These are phyloP conservation scores for Achlya flavicornis DNA, from an alignment of 2,888 invertebrate species.

Conservation along the genomic window DNA sequence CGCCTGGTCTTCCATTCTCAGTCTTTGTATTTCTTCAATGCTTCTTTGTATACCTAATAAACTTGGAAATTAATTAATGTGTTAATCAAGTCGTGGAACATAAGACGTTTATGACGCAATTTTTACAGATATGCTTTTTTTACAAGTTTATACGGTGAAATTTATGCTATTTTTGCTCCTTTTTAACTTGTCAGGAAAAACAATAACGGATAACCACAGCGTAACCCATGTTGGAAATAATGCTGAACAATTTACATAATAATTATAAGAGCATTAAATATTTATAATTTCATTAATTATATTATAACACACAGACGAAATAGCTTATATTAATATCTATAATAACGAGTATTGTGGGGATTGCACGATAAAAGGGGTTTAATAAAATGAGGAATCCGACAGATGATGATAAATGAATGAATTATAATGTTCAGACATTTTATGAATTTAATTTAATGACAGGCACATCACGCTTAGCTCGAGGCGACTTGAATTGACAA, in stretches of 20 bases:
- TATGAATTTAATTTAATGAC: conserved; percentile 1
- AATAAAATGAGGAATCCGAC: not conserved
- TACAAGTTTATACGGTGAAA: too few species aligned
- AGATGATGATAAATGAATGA: not conserved
- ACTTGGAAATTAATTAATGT: not conserved
- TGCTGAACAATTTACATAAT: too few species aligned
- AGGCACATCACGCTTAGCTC: not conserved
- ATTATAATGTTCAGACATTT: not conserved
- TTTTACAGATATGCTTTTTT: too few species aligned
- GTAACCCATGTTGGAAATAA: too few species aligned
- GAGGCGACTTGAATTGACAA: not conserved
- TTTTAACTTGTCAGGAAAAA: too few species aligned
- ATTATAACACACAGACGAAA: not conserved
- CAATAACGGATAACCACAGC: too few species aligned
- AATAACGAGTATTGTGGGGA: not conserved
- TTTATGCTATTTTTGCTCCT: too few species aligned
- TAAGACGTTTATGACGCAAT: too few species aligned
- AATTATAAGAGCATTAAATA: too few species aligned
- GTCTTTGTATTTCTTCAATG: not conserved
- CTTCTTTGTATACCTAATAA: not conserved
- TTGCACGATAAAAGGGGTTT: not conserved
- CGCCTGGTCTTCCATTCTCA: not conserved
- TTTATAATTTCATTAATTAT: too few species aligned
- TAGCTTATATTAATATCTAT: not conserved
- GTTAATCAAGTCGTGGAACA: too few species aligned